These are phyloP conservation scores for Pseudomyrmex sp. DNA, from an alignment of 1,140 invertebrate genomes.

Conservation along the genomic window DNA sequence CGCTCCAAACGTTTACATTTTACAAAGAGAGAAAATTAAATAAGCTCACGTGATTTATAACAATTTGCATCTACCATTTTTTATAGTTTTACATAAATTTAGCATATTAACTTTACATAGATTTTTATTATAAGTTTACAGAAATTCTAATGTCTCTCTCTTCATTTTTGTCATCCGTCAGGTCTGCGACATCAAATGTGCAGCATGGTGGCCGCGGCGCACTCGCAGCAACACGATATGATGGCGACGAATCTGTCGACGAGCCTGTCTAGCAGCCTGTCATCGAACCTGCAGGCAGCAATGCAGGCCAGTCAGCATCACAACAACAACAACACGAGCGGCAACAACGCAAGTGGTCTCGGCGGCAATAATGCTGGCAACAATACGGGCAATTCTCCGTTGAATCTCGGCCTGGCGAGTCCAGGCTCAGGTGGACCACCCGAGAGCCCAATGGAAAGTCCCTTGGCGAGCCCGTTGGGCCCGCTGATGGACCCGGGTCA, in stretches of 20 bases:
- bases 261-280: conserved; percentile 79
- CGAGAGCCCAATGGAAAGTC: conserved; percentile 85
- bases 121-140: not conserved
- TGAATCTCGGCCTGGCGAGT: conserved; percentile 85
- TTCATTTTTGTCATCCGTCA: conserved; percentile 50
- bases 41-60: too few species aligned
- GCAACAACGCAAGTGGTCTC: conserved; percentile 79
- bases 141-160: not conserved
- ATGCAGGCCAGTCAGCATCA: conserved; percentile 85
- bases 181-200: conserved; percentile 90
- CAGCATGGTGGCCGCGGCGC: conserved; percentile 89
- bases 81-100: too few species aligned
- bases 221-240: conserved; percentile 87
- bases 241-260: conserved; percentile 83
- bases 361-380: conserved; percentile 75
- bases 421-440: conserved; percentile 83
- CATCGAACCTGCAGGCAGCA: conserved; percentile 84
- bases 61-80: too few species aligned
- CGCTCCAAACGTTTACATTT: too few species aligned
- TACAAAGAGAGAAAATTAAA: too few species aligned
- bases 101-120: too few species aligned
- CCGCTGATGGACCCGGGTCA: conserved; percentile 82
- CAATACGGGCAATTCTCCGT: conserved; percentile 85
- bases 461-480: conserved; percentile 85
- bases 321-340: conserved; percentile 80